Percentiles rank a stretch among this genome's conserved stretches.
Conservation (phyloP, 2,113 vertebrate species). For the Pituophis catenifer region DNA sequence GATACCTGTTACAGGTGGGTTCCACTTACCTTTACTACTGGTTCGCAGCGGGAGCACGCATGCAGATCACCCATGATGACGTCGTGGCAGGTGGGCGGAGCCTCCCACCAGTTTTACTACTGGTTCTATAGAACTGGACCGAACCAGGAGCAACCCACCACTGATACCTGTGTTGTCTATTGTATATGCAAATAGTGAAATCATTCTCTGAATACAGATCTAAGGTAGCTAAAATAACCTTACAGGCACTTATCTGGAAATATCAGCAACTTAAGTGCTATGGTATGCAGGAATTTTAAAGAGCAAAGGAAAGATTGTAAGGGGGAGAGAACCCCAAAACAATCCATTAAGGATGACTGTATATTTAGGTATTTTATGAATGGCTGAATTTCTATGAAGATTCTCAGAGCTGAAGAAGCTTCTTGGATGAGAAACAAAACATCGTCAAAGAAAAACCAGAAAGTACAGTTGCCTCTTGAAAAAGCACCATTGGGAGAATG, state of each 20-base stretch:
- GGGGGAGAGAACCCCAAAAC: background rate
- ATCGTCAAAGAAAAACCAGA: no score
- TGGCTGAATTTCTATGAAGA: background rate
- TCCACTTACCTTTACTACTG: no score
- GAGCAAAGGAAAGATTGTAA: background rate
- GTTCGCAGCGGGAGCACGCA: no score
- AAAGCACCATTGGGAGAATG: background rate
- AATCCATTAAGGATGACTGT: background rate
- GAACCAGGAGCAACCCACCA: no score
- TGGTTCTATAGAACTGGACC: no score
- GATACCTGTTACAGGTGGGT: background rate
- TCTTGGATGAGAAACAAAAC: no score
- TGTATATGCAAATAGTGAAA: background rate
- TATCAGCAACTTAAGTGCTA: background rate
- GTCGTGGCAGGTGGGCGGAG: no score
- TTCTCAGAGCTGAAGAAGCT: no score
- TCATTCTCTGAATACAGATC: background rate
- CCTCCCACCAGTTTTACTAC: no score
- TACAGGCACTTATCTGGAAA: background rate
- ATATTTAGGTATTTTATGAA: background rate
- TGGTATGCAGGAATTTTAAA: background rate
- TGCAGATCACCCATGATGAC: no score
- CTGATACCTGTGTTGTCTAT: background rate
- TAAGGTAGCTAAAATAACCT: background rate
- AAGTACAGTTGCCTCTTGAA: no score